phyloP scores from a whole-genome alignment of 2,888 invertebrate species.

The Brachyptera putata region DNA sequence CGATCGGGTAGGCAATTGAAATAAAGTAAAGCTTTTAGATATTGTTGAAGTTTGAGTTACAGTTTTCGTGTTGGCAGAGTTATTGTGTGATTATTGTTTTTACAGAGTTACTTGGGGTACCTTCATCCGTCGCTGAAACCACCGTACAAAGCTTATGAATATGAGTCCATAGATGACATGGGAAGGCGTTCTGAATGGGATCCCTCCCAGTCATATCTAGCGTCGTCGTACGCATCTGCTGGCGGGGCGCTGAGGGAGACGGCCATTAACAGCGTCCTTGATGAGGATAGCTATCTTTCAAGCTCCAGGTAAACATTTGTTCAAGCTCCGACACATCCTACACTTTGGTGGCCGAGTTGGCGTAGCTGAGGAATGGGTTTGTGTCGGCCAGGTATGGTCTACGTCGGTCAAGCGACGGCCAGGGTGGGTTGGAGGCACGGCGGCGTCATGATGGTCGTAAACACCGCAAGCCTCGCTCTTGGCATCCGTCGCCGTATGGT shows the following conservation, averaged over 20 bases:
- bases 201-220: constrained; percentile 42
- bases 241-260: constrained; percentile 44
- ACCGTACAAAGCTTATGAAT: constrained; percentile 46
- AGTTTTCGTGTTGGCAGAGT: background rate
- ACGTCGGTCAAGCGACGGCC: constrained; percentile 40
- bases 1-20: constrained; percentile 40
- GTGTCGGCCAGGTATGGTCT: constrained; percentile 36
- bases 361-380: constrained; percentile 14
- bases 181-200: constrained; percentile 41
- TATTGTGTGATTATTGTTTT: constrained; percentile 9
- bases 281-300: constrained; percentile 39
- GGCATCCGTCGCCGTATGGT: constrained; percentile 51
- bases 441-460: constrained; percentile 38
- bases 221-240: constrained; percentile 41
- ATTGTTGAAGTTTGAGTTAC: too few species aligned
- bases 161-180: constrained; percentile 45
- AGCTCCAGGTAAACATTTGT: constrained; percentile 33
- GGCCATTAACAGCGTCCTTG: constrained; percentile 43
- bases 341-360: constrained; percentile 14
- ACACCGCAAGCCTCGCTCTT: constrained; percentile 46
- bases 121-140: constrained; percentile 40
- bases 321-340: constrained; percentile 15
- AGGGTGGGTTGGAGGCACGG: constrained; percentile 33
- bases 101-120: constrained; percentile 36
- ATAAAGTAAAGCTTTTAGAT: too few species aligned